These are phyloP conservation scores for Halyomorpha halys DNA, from an alignment of 1,140 invertebrate species.

Conservation along the genomic window DNA sequence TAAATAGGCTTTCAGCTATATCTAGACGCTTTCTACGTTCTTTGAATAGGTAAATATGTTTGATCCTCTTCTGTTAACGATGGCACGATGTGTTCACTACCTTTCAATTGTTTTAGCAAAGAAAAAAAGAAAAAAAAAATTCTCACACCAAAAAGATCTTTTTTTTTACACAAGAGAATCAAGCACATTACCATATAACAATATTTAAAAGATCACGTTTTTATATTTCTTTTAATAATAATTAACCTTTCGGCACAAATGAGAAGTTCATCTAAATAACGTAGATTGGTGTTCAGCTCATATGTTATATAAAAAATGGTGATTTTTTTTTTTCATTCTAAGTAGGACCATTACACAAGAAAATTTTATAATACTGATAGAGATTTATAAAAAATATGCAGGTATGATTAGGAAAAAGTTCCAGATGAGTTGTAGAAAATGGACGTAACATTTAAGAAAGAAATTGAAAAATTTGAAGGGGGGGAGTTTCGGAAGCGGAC, in stretches of 20 bases:
- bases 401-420: neutral
- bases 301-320: conserved; percentile 21
- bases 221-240: neutral
- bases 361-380: conserved; percentile 25
- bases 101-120: too few species aligned
- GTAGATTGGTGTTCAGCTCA: conserved; percentile 27
- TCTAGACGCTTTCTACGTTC: conserved; percentile 18
- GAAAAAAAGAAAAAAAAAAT: too few species aligned
- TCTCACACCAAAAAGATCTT: too few species aligned
- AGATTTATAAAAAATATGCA: conserved; percentile 25
- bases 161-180: conserved; percentile 13
- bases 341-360: conserved; percentile 11
- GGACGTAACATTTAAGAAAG: conserved; percentile 21
- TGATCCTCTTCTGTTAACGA: conserved; percentile 3
- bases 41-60: neutral
- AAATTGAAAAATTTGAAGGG: neutral
- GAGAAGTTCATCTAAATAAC: conserved; percentile 20
- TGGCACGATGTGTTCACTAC: too few species aligned
- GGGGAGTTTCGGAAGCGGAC: neutral
- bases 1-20: conserved; percentile 21
- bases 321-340: neutral
- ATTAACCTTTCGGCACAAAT: conserved; percentile 13
- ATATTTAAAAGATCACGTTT: conserved; percentile 21
- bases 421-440: conserved; percentile 21
- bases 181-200: conserved; percentile 16